Base-by-base conservation (phyloP, 2,797 vertebrate species). In the Poecilia wingei region DNA sequence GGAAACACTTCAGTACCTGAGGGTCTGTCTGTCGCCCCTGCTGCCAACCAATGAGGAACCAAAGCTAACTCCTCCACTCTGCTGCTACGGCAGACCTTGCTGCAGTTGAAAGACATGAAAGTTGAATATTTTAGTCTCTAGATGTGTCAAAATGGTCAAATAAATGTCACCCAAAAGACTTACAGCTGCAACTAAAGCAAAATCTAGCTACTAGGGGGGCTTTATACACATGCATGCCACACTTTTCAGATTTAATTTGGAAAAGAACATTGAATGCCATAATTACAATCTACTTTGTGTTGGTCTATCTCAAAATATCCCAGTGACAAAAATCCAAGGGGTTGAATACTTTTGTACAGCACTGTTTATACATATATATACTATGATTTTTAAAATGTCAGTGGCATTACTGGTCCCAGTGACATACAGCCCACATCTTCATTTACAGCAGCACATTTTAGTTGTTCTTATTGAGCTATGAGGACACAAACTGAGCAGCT, bases 11-110 rank as follows among this genome's bases (percentile, higher is more conserved):
- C 72, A 46, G 79, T 79, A 88, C 88, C 81, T 66, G 55, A 77
- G 86, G 84, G 79, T 86, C 86, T 82, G 87, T 91, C 89, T 91
- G 89, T 88, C 91, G 86, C 85, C 85, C 85, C 84, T 3, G 39
- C 87, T 86, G 88, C 82, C 81, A 89, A 80, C 87, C 88, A 89
- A 82, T 81, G 86, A 86, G 75, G 84, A 88, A 79, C 82, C 87
- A 87, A 89, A 84, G 79, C 78, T 83, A 87, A 84, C 86, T 88
- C 86, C 88, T 88, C 88, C 87, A 85, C 81, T 87, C 74, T 55
- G 77, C 82, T 77, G 75, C 33, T 79, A 75, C 81, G 66, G 88
- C 91, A 82, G 72, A 78, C 70, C 72, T 74, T 41, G 25, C 76
- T 57, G 77, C 77, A 75, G 66, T 80, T 36, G 33, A 36, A 36